Base-by-base conservation (phyloP, 1,140 invertebrate genomes). In the Drosophila nebulosa region DNA sequence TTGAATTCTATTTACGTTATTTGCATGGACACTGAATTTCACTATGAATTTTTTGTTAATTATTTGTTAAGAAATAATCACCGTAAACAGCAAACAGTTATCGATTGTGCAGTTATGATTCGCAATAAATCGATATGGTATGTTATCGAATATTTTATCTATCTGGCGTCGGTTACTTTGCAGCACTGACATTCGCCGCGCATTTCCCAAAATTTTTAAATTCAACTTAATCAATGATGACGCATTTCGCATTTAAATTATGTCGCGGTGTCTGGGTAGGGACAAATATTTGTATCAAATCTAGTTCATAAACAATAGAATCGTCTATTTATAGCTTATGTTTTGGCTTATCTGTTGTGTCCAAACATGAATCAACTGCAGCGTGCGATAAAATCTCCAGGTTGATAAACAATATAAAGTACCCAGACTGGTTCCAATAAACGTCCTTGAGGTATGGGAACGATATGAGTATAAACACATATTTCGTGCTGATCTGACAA, bases 291-390 rank as follows among this genome's bases (percentile, higher is more conserved):
- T 67, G 30, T 1, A 9, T 3, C 0, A 18, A 52, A 67, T 67
- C 71, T 74, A 74, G 71, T 60, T 67, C 70, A 74, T 57, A 74
- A 67, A 68, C 59, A 67, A 3, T 2, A 22, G 9, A 26, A 12
- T 21, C 4, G 4, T 46, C 56, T 74, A 74, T 74, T 67, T 61
- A 74, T 74, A 74, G 52, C 21, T 26, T 16, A 7, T 27, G 14
- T 26, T 30, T 30, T 32, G 10, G 39, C 50, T 59, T 74, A 67
- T 67, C 62, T 74, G 6, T 4, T n/a, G 18, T 35, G 46, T 14
- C 35, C 27, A n/a, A 16, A 18, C 66, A 51, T 27, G 67, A 74
- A 74, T 67, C 63, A 66, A 55, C 71, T 57, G 71, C 71, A 74
- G 52, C 26, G 52, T 30, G 14, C 52, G 52, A 55, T 55, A 55